A percentile compares a stretch with the other conserved stretches of the same genome.
Evolutionary conservation across 2,113 vertebrate species (phyloP).

Genomic region (Oncorhynchus tshawytscha): DNA sequence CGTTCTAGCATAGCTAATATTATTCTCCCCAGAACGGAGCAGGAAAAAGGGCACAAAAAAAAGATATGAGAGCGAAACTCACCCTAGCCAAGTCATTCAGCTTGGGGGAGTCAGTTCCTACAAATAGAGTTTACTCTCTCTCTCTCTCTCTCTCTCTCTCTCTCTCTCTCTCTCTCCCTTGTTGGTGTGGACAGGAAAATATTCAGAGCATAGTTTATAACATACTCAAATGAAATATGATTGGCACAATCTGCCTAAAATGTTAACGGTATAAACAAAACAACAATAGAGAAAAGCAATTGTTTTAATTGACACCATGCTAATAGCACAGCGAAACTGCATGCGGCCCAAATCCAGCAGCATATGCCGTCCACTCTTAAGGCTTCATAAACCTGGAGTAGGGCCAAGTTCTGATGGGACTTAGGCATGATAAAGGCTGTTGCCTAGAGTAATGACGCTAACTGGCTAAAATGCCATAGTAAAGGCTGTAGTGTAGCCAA

Average conservation of each 20-base stretch:
- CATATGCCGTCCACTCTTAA: neutral
- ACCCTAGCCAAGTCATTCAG: neutral
- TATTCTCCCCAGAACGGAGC: neutral
- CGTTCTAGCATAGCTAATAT: neutral
- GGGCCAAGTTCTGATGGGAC: conserved; percentile 1
- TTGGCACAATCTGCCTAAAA: conserved; percentile 40
- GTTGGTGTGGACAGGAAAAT: neutral
- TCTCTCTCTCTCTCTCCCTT: no score
- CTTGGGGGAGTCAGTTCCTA: neutral
- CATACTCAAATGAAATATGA: conserved; percentile 30
- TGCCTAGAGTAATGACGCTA: neutral
- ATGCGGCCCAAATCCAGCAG: conserved; percentile 16
- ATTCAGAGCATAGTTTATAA: conserved; percentile 8
- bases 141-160: no score
- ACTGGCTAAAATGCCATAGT: neutral
- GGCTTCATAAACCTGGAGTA: neutral
- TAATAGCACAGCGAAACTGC: neutral
- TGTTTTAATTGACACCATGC: conserved; percentile 32
- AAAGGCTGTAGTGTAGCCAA: neutral
- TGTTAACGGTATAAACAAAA: conserved; percentile 32
- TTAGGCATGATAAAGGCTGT: neutral
- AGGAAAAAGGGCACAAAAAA: neutral
- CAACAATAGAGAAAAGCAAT: conserved; percentile 41
- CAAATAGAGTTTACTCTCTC: neutral
- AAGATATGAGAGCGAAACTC: neutral